Conservation (phyloP, 2,113 vertebrate genomes). For the Butorides virescens region DNA sequence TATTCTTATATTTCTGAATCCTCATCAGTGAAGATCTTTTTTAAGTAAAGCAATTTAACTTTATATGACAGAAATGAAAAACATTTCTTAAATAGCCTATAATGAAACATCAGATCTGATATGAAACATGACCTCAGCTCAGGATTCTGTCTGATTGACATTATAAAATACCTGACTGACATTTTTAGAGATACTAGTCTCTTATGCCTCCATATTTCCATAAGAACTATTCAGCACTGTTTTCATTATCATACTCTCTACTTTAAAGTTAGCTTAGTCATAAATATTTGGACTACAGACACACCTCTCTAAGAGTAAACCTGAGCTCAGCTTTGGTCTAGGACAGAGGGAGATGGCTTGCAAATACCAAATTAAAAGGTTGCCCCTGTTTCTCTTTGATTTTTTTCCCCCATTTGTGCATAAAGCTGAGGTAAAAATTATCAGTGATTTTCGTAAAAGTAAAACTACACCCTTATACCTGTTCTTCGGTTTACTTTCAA, state of each 20-base stretch:
- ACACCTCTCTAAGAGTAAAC: background rate
- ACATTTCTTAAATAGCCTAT: background rate
- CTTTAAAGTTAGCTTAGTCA: background rate
- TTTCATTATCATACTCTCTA: background rate
- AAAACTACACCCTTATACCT: background rate
- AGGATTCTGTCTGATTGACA: background rate
- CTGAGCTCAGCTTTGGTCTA: background rate
- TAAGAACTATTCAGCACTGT: background rate
- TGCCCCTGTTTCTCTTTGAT: background rate
- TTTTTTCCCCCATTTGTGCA: background rate
- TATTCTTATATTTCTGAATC: background rate
- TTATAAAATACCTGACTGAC: background rate
- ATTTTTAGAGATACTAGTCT: background rate
- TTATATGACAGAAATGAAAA: background rate
- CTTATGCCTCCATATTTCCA: background rate
- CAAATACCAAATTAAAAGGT: background rate
- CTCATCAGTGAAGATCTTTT: background rate
- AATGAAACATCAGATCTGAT: background rate
- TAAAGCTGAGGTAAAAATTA: background rate
- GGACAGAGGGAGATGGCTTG: background rate
- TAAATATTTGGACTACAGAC: background rate
- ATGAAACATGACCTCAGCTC: background rate
- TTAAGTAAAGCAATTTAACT: background rate
- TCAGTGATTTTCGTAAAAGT: background rate
- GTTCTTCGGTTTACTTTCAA: background rate